A percentile compares a stretch with the other conserved stretches of the same genome.
These are phyloP conservation scores for Lithophane leautieri DNA, from an alignment of 2,888 invertebrate species.

Conservation along the genomic window DNA sequence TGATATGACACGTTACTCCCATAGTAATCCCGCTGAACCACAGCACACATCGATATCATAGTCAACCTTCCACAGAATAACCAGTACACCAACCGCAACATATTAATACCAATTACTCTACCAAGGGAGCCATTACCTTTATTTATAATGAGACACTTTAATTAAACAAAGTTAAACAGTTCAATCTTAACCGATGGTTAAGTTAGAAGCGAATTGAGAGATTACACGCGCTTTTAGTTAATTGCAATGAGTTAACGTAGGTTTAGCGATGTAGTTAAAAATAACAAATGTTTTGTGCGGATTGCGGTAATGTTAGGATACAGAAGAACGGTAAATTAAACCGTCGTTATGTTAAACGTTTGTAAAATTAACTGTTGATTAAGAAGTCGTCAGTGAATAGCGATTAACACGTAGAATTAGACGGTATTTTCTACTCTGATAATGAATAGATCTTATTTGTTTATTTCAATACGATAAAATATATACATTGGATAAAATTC, in stretches of 20 bases:
- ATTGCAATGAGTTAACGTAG: conserved; percentile 39
- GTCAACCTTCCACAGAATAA: not conserved
- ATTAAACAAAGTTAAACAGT: conserved; percentile 55
- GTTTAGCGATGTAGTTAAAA: conserved; percentile 26
- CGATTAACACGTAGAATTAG: not conserved
- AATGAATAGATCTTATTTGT: too few species aligned
- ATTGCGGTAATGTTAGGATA: conserved; percentile 8
- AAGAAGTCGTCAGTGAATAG: not conserved
- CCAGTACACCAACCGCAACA: conserved; percentile 31
- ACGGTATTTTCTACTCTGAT: not conserved
- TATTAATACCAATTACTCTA: conserved; percentile 55
- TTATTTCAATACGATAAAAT: too few species aligned
- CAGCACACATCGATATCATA: conserved; percentile 6
- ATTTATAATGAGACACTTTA: conserved; percentile 59
- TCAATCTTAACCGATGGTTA: conserved; percentile 52
- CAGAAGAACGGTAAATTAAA: conserved; percentile 6
- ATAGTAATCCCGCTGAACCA: not conserved
- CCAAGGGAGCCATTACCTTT: conserved; percentile 37
- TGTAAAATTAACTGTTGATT: conserved; percentile 11
- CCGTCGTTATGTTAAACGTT: conserved; percentile 12
- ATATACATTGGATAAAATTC: too few species aligned
- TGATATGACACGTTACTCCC: too few species aligned
- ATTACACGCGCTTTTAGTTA: conserved; percentile 53
- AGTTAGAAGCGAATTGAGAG: conserved; percentile 46
- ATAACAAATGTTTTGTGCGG: conserved; percentile 3